Base-by-base conservation (phyloP, 1,140 invertebrate genomes). In the Cherax destructor region DNA sequence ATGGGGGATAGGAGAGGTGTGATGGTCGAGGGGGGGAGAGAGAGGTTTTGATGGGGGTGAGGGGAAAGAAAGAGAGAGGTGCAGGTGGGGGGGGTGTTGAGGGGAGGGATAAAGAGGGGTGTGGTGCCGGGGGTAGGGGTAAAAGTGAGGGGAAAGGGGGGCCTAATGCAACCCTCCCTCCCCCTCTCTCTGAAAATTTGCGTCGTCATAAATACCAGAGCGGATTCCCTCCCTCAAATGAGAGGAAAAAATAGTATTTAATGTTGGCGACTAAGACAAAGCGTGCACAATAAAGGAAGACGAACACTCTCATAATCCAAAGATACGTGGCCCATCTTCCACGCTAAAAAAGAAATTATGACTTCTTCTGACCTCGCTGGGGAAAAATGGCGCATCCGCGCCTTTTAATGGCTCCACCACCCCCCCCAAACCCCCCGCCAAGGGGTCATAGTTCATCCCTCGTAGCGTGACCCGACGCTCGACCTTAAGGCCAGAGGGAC, bases 341-440 rank as follows among this genome's bases (percentile, higher is more conserved):
- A 83, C 85, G 91, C 79, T 92, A 92, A 92, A 92, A 92, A 92
- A 88, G 91, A 87, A 92, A 92, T 92, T 92, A 92, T 92, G 91
- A 92, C 91, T 92, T 92, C 91, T 92, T 92, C 86, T 88, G 85
- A 88, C 91, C 86, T 88, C 85, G 50, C 74, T 41, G 30, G 69
- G 74, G 10, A 80, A 50, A 49, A 92, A 59, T 30, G 85, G 69
- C 91, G 59, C 18, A 88, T 83, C 85, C 85, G 77, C 79, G 56
- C 72, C 79, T 88, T 81, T 84, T 76, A 92, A 78, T 83, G 85
- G 74, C 80, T 65, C 69, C n/a, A 76, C 30, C 41, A 84, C 30
- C 41, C n/a, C 80, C 86, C 72, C 61, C 88, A 49, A 49, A 18
- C 85, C 47, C 74, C 30, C 18, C 16, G 65, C 65, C 72, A 77